Evolutionary conservation across 2,888 invertebrate genomes (phyloP), one percentile per base, ranked within the genome.

Genomic region (Morpho helenor): DNA sequence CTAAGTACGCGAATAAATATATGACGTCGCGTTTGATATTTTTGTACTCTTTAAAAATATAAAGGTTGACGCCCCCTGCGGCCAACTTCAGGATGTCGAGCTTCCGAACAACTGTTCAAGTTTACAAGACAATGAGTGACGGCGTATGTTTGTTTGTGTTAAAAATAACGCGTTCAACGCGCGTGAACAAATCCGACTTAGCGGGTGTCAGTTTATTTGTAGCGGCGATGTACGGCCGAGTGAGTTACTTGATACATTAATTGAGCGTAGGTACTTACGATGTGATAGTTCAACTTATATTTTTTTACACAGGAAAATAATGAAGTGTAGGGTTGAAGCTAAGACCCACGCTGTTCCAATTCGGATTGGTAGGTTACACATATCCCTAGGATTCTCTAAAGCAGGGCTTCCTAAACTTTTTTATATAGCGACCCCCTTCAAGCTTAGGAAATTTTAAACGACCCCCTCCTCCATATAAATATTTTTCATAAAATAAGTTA

Each of bases 61-160:
- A 43, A 39, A 46, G 39, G 80, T 84, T 81, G 64, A 1, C 23
- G 7, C 64, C 65, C 68, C 69, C 78, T 72, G 55, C 49, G 49
- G 52, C 51, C 55, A 62, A 60, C 60, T 67, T 77, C 80, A 87
- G 87, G 88, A 87, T 82, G 81, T 82, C 76, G 77, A 79, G 84
- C 84, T 86, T 86, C 87, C 87, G 86, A 87, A 76, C 85, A 83
- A 86, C 82, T 81, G 84, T 73, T 78, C 69, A 73, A 74, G 80
- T 79, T 79, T 79, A 81, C 77, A 73, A 75, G 74, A 75, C 81
- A 81, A 79, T 80, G 82, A 85, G 74, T 79, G 79, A 82, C 79
- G 80, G 78, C 74, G 74, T 69, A 49, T 55, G 55, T 68, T 76
- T 84, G 73, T 85, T 84, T 82, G 77, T 74, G 77, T 81, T 77